A percentile compares a stretch with the other conserved stretches of the same genome.
These are phyloP conservation scores for Xanthostigma xanthostigma DNA, from an alignment of 2,888 invertebrate genomes.

Conservation along the genomic window DNA sequence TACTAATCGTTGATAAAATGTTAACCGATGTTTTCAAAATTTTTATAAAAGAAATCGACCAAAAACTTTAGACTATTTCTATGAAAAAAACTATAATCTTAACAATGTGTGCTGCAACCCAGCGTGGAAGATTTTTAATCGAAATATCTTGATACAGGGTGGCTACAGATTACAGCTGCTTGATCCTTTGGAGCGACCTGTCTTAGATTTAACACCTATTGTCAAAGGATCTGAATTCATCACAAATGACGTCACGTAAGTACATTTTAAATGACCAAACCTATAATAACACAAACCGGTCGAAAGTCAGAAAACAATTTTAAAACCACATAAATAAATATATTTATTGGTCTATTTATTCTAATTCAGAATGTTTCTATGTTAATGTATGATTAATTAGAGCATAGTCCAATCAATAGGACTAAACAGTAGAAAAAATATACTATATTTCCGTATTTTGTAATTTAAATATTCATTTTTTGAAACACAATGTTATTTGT, in stretches of 20 bases:
- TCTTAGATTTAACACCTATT: slow-evolving; percentile 70
- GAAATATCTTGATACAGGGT: slow-evolving; percentile 46
- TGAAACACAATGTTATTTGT: too few species aligned
- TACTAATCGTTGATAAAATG: background rate
- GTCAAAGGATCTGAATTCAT: slow-evolving; percentile 69
- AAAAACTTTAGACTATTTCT: too few species aligned
- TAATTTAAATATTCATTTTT: too few species aligned
- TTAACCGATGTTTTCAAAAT: too few species aligned
- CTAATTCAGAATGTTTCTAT: background rate
- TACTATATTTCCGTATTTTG: too few species aligned
- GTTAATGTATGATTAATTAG: background rate
- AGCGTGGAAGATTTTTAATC: too few species aligned
- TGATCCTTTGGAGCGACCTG: slow-evolving; percentile 68
- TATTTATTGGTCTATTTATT: background rate
- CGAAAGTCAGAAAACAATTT: background rate
- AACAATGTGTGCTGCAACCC: too few species aligned
- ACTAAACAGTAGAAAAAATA: too few species aligned
- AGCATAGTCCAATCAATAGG: too few species aligned
- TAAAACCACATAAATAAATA: background rate
- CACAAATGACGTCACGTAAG: slow-evolving; percentile 76
- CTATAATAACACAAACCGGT: too few species aligned
- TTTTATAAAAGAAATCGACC: too few species aligned
- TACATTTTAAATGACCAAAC: slow-evolving; percentile 13
- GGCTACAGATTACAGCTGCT: slow-evolving; percentile 80
- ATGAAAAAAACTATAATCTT: too few species aligned